phyloP scores from a whole-genome alignment of 2,797 vertebrate genomes.

The Cirrhinus molitorella region DNA sequence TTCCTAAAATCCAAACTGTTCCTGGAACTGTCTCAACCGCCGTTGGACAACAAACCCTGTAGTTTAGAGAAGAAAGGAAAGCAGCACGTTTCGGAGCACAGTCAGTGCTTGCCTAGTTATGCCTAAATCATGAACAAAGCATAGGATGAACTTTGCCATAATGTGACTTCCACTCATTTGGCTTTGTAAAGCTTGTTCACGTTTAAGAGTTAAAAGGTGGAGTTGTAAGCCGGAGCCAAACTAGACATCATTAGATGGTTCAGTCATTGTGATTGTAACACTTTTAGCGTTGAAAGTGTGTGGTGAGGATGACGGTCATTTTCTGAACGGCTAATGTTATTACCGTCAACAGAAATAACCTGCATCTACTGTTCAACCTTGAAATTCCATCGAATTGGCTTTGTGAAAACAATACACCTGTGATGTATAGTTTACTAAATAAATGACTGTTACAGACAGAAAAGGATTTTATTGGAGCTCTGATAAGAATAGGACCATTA shows the following conservation, averaged over 20 bases:
- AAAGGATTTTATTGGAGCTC: constrained; percentile 11
- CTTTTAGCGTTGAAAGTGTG: constrained; percentile 11
- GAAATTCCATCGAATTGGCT: background rate
- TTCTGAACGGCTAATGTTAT: background rate
- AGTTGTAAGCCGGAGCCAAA: constrained; percentile 18
- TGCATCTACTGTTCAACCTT: background rate
- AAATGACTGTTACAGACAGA: constrained; percentile 58
- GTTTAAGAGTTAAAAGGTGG: constrained; percentile 12
- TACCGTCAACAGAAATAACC: background rate
- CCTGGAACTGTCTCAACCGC: constrained; percentile 73
- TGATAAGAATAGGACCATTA: background rate
- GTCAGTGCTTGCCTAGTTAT: constrained; percentile 63
- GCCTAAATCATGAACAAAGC: constrained; percentile 66
- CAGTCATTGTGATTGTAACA: constrained; percentile 31
- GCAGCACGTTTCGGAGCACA: constrained; percentile 47
- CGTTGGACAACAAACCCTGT: constrained; percentile 54
- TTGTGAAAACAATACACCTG: constrained; percentile 40
- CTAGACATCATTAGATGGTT: constrained; percentile 17
- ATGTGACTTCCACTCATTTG: background rate
- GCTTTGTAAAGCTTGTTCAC: constrained; percentile 23
- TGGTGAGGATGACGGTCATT: background rate
- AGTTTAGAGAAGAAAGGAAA: constrained; percentile 75
- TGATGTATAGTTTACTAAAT: constrained; percentile 47
- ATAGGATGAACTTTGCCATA: background rate
- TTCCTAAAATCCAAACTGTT: constrained; percentile 90